Percentiles rank a stretch among this genome's conserved stretches.
These are phyloP conservation scores for Catostomus latipinnis DNA, from an alignment of 2,797 vertebrate genomes.

Conservation along the genomic window DNA sequence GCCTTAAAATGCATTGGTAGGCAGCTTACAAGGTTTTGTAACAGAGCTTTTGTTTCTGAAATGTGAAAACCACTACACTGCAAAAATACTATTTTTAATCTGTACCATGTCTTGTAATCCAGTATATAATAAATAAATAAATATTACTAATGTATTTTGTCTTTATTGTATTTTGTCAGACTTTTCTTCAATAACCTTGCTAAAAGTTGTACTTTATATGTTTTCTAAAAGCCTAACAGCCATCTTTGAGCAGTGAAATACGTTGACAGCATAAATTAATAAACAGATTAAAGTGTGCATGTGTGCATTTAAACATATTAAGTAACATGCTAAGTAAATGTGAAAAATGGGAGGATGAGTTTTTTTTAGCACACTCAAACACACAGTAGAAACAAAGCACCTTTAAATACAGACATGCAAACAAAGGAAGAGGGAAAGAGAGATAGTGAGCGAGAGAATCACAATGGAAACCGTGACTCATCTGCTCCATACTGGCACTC, in stretches of 20 bases:
- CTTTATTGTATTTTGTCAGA: no score
- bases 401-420: conserved; percentile 11
- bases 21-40: no score
- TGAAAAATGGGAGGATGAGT: conserved; percentile 1
- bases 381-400: conserved; percentile 5
- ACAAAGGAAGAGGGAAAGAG: conserved; percentile 54
- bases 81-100: no score
- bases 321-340: not conserved
- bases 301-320: not conserved
- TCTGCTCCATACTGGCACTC: conserved; percentile 73
- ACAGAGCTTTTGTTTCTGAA: no score
- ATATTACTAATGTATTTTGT: no score
- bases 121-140: no score
- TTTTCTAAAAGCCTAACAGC: no score
- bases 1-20: no score
- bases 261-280: not conserved
- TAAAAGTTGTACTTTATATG: no score
- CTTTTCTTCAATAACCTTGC: no score
- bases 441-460: conserved; percentile 69
- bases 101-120: no score
- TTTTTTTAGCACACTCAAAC: conserved; percentile 29
- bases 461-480: conserved; percentile 84
- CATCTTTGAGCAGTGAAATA: not conserved
- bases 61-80: no score
- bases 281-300: not conserved